These are phyloP conservation scores for Limonius californicus DNA, from an alignment of 1,140 invertebrate species.

Conservation along the genomic window DNA sequence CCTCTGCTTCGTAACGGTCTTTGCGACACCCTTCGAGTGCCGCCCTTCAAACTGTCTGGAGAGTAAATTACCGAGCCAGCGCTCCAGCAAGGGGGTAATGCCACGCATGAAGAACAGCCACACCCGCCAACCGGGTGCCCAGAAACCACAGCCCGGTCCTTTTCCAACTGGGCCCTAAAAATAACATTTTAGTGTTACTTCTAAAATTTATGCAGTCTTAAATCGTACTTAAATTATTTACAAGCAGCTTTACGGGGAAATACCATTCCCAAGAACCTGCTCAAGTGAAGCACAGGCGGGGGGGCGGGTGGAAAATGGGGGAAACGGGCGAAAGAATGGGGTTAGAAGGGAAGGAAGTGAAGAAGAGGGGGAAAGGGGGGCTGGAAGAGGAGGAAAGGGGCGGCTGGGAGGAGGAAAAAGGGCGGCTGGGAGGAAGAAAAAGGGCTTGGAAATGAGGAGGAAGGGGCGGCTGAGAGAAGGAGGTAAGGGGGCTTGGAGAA, in stretches of 20 bases:
- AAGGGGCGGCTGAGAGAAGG: background rate
- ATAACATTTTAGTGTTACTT: slow-evolving; percentile 22
- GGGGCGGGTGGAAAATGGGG: background rate
- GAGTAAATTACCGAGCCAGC: slow-evolving; percentile 97
- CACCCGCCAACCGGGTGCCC: slow-evolving; percentile 99
- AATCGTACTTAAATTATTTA: too few species aligned
- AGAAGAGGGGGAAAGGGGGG: background rate
- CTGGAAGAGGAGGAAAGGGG: too few species aligned
- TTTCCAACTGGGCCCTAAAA: slow-evolving; percentile 92
- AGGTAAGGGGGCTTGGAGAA: background rate
- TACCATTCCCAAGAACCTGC: too few species aligned
- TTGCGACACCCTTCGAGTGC: slow-evolving; percentile 98
- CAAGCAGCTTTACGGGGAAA: too few species aligned
- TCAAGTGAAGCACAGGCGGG: too few species aligned
- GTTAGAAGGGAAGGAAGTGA: background rate
- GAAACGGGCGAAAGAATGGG: background rate
- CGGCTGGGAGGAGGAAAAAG: too few species aligned
- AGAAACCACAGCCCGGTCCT: slow-evolving; percentile 98
- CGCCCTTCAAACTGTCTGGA: slow-evolving; percentile 98
- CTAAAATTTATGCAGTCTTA: too few species aligned
- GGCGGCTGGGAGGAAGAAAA: too few species aligned
- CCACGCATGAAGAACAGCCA: slow-evolving; percentile 99
- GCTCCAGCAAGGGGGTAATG: slow-evolving; percentile 94
- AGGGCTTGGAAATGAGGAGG: background rate
- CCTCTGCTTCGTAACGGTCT: slow-evolving; percentile 99